These are phyloP conservation scores for Pteruthius melanotis DNA, from an alignment of 2,113 vertebrate genomes.

Conservation along the genomic window DNA sequence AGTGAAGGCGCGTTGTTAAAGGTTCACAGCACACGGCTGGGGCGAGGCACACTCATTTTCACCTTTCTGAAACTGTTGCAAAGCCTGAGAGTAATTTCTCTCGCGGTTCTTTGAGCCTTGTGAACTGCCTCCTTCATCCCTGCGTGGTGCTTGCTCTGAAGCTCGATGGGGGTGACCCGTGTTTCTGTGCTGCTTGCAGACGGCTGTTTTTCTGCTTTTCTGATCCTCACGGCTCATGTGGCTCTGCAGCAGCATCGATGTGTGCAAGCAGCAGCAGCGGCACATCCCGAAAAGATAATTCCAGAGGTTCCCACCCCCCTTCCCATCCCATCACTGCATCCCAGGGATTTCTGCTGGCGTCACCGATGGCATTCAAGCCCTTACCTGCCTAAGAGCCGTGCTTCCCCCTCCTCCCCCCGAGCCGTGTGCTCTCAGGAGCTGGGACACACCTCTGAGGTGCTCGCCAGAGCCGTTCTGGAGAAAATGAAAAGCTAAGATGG, in stretches of 20 bases:
- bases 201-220: too few species aligned
- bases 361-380: not conserved
- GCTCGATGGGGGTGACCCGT: not conserved
- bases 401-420: not conserved
- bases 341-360: not conserved
- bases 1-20: not conserved
- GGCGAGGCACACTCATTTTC: too few species aligned
- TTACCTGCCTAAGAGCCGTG: not conserved
- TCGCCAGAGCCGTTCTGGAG: not conserved
- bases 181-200: too few species aligned
- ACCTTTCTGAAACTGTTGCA: not conserved
- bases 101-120: not conserved
- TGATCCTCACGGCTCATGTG: not conserved
- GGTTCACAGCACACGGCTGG: too few species aligned
- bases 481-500: not conserved
- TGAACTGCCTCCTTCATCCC: not conserved
- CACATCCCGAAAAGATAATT: not conserved
- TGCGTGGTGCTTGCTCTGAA: not conserved
- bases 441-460: not conserved
- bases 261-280: not conserved
- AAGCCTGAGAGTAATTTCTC: not conserved
- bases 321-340: not conserved
- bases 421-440: not conserved
- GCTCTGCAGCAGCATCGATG: not conserved
- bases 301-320: not conserved